These are phyloP conservation scores for Cheirogaleus medius DNA, from an alignment of 2,113 vertebrate genomes.

Conservation along the genomic window DNA sequence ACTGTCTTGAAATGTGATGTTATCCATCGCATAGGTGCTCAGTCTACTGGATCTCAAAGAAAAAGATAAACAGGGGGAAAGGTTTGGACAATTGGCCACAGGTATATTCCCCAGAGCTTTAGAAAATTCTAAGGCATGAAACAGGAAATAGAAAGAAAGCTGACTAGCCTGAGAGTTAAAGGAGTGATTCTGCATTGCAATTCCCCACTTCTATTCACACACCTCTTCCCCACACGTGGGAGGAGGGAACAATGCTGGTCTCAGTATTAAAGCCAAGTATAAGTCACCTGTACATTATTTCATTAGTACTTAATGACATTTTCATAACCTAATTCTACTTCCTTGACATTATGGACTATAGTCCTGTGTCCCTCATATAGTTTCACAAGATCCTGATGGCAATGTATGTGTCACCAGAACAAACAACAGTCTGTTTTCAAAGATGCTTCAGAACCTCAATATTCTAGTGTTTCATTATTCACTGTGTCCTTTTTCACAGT, in stretches of 20 bases:
- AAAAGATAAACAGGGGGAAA: neutral
- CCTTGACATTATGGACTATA: neutral
- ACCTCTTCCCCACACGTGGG: neutral
- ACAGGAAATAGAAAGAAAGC: neutral
- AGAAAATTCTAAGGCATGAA: neutral
- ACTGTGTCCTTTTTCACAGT: neutral
- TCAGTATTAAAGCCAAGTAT: neutral
- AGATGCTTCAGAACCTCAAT: neutral
- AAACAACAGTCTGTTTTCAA: neutral
- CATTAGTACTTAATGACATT: neutral
- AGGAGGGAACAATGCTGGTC: neutral
- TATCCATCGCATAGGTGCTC: neutral
- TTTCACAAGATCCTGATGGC: neutral
- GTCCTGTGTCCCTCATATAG: neutral
- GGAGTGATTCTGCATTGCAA: neutral
- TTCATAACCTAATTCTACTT: neutral
- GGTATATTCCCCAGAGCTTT: neutral
- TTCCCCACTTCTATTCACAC: neutral
- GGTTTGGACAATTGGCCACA: neutral
- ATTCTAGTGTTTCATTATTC: neutral
- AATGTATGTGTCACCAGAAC: neutral
- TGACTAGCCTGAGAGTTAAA: neutral
- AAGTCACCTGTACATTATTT: neutral
- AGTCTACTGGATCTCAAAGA: neutral
- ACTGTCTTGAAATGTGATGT: neutral